These are phyloP conservation scores for Hydrotaea diabolus DNA, from an alignment of 2,888 invertebrate species.

Conservation along the genomic window DNA sequence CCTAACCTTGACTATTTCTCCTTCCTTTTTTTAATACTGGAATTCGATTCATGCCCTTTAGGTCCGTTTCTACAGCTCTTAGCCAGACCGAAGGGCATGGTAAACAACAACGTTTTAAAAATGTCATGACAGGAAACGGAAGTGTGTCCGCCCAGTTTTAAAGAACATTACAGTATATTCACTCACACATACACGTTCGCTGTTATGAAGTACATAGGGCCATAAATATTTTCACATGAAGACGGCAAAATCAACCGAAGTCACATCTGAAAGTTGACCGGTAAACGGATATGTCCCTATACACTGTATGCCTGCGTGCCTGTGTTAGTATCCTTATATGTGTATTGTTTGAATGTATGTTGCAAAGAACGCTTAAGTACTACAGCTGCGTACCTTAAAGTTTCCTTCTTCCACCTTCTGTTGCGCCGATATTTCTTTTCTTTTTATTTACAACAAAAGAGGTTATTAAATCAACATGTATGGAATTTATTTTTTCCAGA, in stretches of 20 bases:
- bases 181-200: not conserved
- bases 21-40: too few species aligned
- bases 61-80: too few species aligned
- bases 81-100: too few species aligned
- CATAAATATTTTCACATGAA: conserved; percentile 1
- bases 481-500: conserved; percentile 30
- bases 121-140: too few species aligned
- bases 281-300: conserved; percentile 47
- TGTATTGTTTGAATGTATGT: not conserved
- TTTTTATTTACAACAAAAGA: conserved; percentile 1
- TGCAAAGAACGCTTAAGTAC: not conserved
- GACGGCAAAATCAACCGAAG: not conserved
- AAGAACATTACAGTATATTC: too few species aligned
- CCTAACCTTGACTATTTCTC: too few species aligned
- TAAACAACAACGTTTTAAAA: too few species aligned
- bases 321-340: not conserved
- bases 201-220: not conserved
- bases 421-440: conserved; percentile 5
- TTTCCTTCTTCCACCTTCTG: not conserved
- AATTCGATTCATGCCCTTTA: too few species aligned
- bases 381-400: conserved; percentile 30
- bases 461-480: conserved; percentile 49
- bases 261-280: conserved; percentile 21
- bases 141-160: too few species aligned
- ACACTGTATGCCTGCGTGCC: not conserved